A percentile compares a stretch with the other conserved stretches of the same genome.
These are phyloP conservation scores for Marmota monax DNA, from an alignment of 2,113 vertebrate genomes.

Conservation along the genomic window DNA sequence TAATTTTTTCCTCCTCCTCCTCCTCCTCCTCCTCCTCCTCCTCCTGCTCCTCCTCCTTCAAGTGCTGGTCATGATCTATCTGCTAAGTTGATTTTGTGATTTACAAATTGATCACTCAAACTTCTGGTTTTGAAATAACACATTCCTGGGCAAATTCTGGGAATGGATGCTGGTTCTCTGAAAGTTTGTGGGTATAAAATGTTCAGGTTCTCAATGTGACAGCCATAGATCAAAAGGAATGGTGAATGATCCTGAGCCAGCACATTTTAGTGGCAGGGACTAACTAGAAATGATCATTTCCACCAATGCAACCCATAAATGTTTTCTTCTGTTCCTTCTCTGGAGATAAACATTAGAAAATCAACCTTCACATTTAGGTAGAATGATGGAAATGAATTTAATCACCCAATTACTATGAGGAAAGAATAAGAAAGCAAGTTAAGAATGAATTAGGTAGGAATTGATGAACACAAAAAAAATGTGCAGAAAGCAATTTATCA, in stretches of 20 bases:
- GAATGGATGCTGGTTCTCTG: neutral
- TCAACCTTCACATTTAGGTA: neutral
- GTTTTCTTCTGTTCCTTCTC: neutral
- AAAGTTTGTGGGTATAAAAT: neutral
- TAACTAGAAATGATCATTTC: neutral
- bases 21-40: too few species aligned
- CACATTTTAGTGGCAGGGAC: neutral
- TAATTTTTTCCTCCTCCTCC: neutral
- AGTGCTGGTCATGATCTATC: neutral
- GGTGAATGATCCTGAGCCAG: too few species aligned
- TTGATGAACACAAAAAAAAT: neutral
- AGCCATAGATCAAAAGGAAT: neutral
- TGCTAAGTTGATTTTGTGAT: neutral
- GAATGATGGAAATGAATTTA: neutral
- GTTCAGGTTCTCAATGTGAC: fast-evolving
- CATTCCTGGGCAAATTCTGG: neutral
- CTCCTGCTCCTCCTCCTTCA: too few species aligned
- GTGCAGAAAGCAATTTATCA: neutral
- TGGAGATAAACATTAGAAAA: slow-evolving; percentile 29
- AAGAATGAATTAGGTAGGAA: slow-evolving; percentile 19
- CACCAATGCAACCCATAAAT: neutral
- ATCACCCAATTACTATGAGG: neutral
- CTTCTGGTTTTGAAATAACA: neutral
- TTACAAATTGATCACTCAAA: neutral
- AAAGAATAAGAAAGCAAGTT: slow-evolving; percentile 16